Evolutionary conservation across 2,797 vertebrate genomes (phyloP).

Genomic region (Cynodonichthys magdalenae): DNA sequence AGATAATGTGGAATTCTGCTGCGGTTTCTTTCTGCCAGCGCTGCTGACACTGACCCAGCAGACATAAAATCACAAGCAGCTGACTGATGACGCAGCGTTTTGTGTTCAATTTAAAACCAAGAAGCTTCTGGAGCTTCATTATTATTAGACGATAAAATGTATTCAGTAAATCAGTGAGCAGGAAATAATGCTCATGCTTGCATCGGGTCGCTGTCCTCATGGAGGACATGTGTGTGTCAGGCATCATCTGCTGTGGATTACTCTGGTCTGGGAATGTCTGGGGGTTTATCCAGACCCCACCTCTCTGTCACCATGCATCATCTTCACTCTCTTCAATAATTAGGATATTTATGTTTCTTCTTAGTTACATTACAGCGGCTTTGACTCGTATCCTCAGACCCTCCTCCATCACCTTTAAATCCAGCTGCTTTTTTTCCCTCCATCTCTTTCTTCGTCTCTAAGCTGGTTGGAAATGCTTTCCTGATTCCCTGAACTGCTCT

Average conservation of each 20-base stretch:
- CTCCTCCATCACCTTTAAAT: neutral
- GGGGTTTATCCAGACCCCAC: constrained; percentile 41
- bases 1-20: constrained; percentile 3
- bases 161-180: constrained; percentile 42
- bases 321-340: constrained; percentile 29
- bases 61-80: neutral
- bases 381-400: neutral
- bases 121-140: neutral
- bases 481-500: constrained; percentile 67
- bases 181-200: constrained; percentile 51
- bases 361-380: neutral
- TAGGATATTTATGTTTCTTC: constrained; percentile 9
- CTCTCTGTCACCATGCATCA: constrained; percentile 64
- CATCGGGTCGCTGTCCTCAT: constrained; percentile 56
- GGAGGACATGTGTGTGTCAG: constrained; percentile 65
- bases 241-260: constrained; percentile 68
- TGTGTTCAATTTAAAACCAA: too few species aligned
- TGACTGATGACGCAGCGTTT: constrained; percentile 19
- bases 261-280: constrained; percentile 67
- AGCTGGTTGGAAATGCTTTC: constrained; percentile 60
- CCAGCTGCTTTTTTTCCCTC: neutral
- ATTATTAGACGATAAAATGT: constrained; percentile 23
- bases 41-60: constrained; percentile 24
- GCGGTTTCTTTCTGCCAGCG: constrained; percentile 28
- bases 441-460: constrained; percentile 36